Evolutionary conservation across 2,888 invertebrate species (phyloP).

Genomic region (Isotomurus palustris): DNA sequence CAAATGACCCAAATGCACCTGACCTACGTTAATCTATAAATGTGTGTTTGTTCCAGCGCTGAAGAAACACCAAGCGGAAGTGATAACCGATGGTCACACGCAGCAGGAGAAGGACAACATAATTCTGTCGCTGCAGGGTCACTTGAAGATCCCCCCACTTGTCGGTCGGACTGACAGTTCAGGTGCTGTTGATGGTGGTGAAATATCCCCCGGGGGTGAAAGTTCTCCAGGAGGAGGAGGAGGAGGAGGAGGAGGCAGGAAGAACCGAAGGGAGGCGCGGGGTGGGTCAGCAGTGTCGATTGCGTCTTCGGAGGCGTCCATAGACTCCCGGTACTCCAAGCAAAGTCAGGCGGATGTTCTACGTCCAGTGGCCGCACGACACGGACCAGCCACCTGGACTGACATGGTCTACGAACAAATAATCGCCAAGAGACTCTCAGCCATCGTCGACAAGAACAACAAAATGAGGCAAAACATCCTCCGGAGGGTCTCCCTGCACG

Average conservation of each 20-base stretch:
- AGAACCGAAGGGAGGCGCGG: not conserved
- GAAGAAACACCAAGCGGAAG: not conserved
- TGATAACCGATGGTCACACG: slow-evolving; percentile 4
- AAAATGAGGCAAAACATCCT: slow-evolving; percentile 26
- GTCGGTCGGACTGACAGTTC: not conserved
- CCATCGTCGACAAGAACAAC: slow-evolving; percentile 33
- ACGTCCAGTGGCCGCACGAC: too few relatives aligned
- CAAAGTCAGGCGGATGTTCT: too few relatives aligned
- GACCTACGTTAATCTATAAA: too few relatives aligned
- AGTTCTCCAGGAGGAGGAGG: slow-evolving; percentile 4
- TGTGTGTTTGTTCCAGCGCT: not conserved
- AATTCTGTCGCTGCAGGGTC: slow-evolving; percentile 22
- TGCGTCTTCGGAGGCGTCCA: too few relatives aligned
- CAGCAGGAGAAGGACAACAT: slow-evolving; percentile 21
- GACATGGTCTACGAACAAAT: too few relatives aligned
- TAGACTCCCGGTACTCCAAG: too few relatives aligned
- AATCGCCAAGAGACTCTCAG: slow-evolving; percentile 23
- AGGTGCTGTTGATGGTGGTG: not conserved
- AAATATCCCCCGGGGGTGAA: not conserved
- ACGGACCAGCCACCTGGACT: too few relatives aligned
- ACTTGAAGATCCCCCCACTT: slow-evolving; percentile 20
- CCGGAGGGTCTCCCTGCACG: slow-evolving; percentile 16
- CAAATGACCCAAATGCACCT: not conserved
- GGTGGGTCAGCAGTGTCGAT: too few relatives aligned
- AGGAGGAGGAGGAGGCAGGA: slow-evolving; percentile 1